phyloP scores from a whole-genome alignment of 1,140 invertebrate genomes.

The Meteorus sp. region DNA sequence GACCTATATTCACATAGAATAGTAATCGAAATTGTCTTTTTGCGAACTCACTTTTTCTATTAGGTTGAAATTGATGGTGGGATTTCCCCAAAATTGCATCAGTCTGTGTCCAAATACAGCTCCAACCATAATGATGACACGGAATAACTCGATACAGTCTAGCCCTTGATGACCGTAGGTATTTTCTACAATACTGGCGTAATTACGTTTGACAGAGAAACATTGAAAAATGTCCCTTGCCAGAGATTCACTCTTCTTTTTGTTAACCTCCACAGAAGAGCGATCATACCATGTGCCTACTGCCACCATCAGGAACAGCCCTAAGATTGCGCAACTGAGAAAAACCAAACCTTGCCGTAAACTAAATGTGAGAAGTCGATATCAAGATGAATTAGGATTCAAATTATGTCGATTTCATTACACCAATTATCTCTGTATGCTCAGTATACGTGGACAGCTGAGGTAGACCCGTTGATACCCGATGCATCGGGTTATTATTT shows the following conservation, averaged over 20 bases:
- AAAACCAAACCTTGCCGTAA: background rate
- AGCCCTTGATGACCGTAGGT: constrained; percentile 35
- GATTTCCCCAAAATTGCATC: constrained; percentile 34
- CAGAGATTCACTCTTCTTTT: constrained; percentile 18
- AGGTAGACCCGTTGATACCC: no score
- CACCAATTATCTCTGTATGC: no score
- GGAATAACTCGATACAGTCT: constrained; percentile 35
- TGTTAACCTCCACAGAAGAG: background rate
- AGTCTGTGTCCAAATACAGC: constrained; percentile 37
- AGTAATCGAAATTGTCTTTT: no score
- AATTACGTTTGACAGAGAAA: constrained; percentile 44
- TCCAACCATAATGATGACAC: constrained; percentile 32
- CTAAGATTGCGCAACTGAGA: constrained; percentile 26
- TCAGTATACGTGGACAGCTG: no score
- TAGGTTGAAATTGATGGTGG: constrained; percentile 30
- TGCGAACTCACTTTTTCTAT: constrained; percentile 35
- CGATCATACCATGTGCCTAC: constrained; percentile 39
- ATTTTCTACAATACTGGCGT: constrained; percentile 30
- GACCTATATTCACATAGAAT: no score
- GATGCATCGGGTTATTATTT: no score
- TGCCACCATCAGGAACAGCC: constrained; percentile 30
- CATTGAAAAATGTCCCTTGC: constrained; percentile 37
- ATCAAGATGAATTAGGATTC: no score
- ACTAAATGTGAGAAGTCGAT: no score
- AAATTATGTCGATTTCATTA: no score